Evolutionary conservation across 2,888 invertebrate species (phyloP).

Genomic region (Euclidia mi): DNA sequence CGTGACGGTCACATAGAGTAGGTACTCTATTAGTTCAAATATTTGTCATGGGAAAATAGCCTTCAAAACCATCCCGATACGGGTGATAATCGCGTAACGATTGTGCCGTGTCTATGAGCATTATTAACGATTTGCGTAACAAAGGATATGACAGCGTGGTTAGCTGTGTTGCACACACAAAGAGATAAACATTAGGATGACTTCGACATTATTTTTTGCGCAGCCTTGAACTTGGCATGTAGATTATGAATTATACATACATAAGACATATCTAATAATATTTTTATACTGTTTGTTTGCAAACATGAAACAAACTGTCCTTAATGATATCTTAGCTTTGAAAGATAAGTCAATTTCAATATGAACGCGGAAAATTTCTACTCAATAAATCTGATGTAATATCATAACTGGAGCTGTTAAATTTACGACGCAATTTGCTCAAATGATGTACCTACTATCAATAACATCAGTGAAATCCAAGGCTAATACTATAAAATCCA

Average conservation of each 20-base stretch:
- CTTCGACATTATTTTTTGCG: slow-evolving; percentile 19
- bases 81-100: slow-evolving; percentile 22
- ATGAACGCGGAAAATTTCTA: slow-evolving; percentile 28
- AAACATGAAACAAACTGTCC: too few relatives aligned
- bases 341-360: neutral
- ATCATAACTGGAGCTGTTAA: slow-evolving; percentile 1
- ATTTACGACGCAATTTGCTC: slow-evolving; percentile 17
- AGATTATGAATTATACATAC: slow-evolving; percentile 3
- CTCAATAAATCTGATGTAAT: slow-evolving; percentile 6
- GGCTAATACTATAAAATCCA: slow-evolving; percentile 55
- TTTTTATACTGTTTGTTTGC: too few relatives aligned
- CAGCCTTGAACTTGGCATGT: slow-evolving; percentile 52
- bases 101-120: slow-evolving; percentile 11
- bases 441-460: slow-evolving; percentile 26
- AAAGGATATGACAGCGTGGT: slow-evolving; percentile 39
- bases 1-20: slow-evolving; percentile 70
- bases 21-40: slow-evolving; percentile 34
- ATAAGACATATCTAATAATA: too few relatives aligned
- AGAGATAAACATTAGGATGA: slow-evolving; percentile 32
- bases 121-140: slow-evolving; percentile 39
- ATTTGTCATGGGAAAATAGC: slow-evolving; percentile 32
- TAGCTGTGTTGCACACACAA: slow-evolving; percentile 22
- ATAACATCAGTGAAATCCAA: slow-evolving; percentile 42
- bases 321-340: too few relatives aligned
- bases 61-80: slow-evolving; percentile 11